Evolutionary conservation across 2,888 invertebrate genomes (phyloP), one percentile per base, ranked within the genome.

Genomic region (Amphipyra berbera): DNA sequence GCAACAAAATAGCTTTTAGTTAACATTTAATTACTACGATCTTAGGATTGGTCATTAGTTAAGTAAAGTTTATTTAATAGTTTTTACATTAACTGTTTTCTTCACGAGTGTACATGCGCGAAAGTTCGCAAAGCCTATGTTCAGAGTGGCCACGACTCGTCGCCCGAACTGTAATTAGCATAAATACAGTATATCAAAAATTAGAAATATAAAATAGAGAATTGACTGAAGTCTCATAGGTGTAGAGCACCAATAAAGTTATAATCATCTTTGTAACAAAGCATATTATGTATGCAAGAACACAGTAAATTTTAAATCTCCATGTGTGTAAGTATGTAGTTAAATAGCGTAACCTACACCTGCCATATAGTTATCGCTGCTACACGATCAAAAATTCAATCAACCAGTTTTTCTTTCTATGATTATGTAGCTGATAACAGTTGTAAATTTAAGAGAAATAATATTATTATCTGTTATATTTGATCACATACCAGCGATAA

Each of bases 151-250:
- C n/a, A n/a, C n/a, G n/a, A n/a, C n/a, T n/a, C n/a, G n/a, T n/a
- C n/a, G n/a, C n/a, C n/a, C n/a, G n/a, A n/a, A n/a, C n/a, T 30
- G 35, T 45, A 60, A 46, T 62, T 56, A 62, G 37, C 12, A 59
- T 68, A 64, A 68, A 68, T 59, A 55, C 15, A 48, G 37, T 47
- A 15, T 61, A 47, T 66, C 42, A 72, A 58, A 73, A 70, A 64
- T 65, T 50, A 60, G 33, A 50, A 46, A 41, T 38, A 61, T 58
- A 62, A 44, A 40, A 40, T 68, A 61, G 42, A 41, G 55, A 64
- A 68, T 68, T 61, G 56, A 76, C 46, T 56, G 38, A 57, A 55
- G 45, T 49, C 12, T 14, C 14, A 15, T 48, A 0, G 47, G 63
- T 73, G 60, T 54, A 13, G 33, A 61, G 58, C 66, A 63, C 60